phyloP scores from a whole-genome alignment of 2,888 invertebrate species.

The Charanyca ferruginea region DNA sequence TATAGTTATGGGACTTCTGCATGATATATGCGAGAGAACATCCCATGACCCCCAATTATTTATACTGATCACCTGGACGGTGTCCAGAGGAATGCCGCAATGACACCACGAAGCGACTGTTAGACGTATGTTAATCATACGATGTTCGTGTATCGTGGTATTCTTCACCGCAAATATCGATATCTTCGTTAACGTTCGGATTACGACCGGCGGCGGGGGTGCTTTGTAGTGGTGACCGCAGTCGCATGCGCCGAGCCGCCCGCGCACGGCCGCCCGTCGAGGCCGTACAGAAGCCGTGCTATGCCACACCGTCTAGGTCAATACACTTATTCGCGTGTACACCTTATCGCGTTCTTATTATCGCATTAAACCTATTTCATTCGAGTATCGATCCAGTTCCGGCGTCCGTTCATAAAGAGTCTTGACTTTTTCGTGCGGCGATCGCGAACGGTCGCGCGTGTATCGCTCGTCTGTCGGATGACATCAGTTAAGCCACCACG shows the following conservation, averaged over 20 bases:
- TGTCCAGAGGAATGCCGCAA: constrained; percentile 83
- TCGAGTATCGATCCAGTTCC: constrained; percentile 85
- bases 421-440: constrained; percentile 84
- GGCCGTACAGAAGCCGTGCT: constrained; percentile 86
- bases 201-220: constrained; percentile 84
- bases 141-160: constrained; percentile 78
- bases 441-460: constrained; percentile 85
- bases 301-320: constrained; percentile 85
- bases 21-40: constrained; percentile 55
- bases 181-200: constrained; percentile 86
- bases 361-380: constrained; percentile 89
- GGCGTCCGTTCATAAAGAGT: constrained; percentile 77
- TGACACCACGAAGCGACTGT: constrained; percentile 72
- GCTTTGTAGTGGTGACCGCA: constrained; percentile 84
- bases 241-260: constrained; percentile 86
- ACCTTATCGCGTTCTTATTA: constrained; percentile 89
- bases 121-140: constrained; percentile 76
- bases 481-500: constrained; percentile 90
- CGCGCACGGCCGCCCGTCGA: constrained; percentile 85
- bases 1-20: constrained; percentile 45
- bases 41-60: constrained; percentile 70
- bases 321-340: constrained; percentile 89
- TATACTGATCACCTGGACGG: constrained; percentile 82
- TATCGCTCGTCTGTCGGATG: constrained; percentile 86
- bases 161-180: constrained; percentile 88